phyloP scores from a whole-genome alignment of 2,888 invertebrate genomes.

The Unio pictorum region DNA sequence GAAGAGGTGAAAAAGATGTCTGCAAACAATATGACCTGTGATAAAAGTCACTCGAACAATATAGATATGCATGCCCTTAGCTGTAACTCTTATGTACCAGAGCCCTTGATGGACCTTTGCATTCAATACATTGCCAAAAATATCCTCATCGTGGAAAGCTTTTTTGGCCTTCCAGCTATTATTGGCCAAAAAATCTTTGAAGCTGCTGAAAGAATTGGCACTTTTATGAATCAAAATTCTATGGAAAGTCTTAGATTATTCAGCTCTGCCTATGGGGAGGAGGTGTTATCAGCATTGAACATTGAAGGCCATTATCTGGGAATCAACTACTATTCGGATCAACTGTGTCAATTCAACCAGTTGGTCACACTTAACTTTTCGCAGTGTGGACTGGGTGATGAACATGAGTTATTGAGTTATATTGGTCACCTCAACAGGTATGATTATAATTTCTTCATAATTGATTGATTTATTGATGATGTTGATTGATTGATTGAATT shows the following conservation, averaged over 20 bases:
- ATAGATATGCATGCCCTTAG: not conserved
- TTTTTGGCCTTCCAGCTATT: conserved; percentile 33
- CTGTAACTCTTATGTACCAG: not conserved
- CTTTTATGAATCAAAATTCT: conserved; percentile 11
- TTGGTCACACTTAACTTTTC: conserved; percentile 21
- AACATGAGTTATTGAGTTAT: conserved; percentile 30
- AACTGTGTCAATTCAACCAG: conserved; percentile 18
- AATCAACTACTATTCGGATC: conserved; percentile 18
- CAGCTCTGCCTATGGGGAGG: conserved; percentile 16
- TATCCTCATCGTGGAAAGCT: conserved; percentile 29
- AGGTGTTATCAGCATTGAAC: conserved; percentile 14
- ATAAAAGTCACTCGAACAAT: conserved; percentile 1
- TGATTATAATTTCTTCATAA: not conserved
- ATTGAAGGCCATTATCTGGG: conserved; percentile 15
- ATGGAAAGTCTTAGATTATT: conserved; percentile 1
- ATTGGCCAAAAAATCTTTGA: conserved; percentile 27
- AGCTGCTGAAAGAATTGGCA: conserved; percentile 10
- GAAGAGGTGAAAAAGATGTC: not conserved
- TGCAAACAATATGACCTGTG: not conserved
- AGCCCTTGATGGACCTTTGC: conserved; percentile 18
- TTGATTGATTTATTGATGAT: no score
- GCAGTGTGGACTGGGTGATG: conserved; percentile 30
- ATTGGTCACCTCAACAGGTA: conserved; percentile 14
- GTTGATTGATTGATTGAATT: no score
- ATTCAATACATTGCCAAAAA: conserved; percentile 22